Evolutionary conservation across 2,888 invertebrate species (phyloP).

Genomic region (Phengaris alcon): DNA sequence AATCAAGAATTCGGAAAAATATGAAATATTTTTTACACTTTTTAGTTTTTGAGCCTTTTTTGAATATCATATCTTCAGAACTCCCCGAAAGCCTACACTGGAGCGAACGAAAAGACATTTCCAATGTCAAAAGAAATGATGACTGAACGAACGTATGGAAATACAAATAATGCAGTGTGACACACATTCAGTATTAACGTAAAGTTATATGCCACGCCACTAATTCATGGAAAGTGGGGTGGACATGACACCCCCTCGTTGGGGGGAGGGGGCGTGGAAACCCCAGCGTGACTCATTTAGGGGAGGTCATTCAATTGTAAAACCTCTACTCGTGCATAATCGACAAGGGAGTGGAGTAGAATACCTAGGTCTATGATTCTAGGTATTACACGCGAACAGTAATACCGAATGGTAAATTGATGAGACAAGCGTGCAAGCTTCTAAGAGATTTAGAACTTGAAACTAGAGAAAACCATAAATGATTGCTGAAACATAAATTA

Average conservation of each 20-base stretch:
- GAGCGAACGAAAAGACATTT: no score
- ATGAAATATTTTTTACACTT: no score
- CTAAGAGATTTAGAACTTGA: no score
- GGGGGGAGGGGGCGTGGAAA: constrained; percentile 6
- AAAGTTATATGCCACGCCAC: not conserved
- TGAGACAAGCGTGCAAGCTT: no score
- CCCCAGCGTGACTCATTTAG: constrained; percentile 22
- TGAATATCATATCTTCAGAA: no score
- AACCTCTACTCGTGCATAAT: not conserved
- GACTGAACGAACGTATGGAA: no score
- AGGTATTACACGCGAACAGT: not conserved
- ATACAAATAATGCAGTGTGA: not conserved
- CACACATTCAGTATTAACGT: not conserved
- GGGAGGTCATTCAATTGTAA: not conserved
- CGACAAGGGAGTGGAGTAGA: not conserved
- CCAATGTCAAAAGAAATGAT: no score
- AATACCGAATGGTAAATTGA: not conserved
- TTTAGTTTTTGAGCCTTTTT: no score
- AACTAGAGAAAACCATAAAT: no score
- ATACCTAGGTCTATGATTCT: constrained; percentile 2
- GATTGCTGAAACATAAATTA: no score
- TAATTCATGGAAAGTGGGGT: not conserved
- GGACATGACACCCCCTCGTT: not conserved
- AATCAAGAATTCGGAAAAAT: no score
- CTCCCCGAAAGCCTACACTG: no score